Evolutionary conservation across 2,113 vertebrate species (phyloP).

Genomic region (Prunella fulvescens): DNA sequence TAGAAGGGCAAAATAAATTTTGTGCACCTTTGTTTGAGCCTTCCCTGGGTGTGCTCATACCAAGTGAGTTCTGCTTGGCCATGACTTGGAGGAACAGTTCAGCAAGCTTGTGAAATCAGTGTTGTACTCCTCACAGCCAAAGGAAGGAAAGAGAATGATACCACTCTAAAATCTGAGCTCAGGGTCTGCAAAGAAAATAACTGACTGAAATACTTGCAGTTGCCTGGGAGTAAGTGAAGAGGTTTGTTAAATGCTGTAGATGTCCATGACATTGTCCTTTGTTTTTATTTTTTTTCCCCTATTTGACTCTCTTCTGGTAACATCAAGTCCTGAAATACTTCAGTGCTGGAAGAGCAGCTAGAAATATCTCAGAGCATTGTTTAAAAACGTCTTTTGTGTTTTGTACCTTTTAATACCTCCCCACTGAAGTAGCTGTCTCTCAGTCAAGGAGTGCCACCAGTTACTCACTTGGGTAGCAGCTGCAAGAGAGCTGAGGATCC

Average conservation of each 20-base stretch:
- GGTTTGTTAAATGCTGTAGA: not conserved
- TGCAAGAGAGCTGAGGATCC: not conserved
- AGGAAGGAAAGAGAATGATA: not conserved
- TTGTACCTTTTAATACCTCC: not conserved
- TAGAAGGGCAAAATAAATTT: not conserved
- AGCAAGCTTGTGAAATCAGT: not conserved
- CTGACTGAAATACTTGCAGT: not conserved
- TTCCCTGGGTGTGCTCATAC: not conserved
- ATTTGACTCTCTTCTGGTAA: not conserved
- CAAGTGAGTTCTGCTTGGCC: not conserved
- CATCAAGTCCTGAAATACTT: not conserved
- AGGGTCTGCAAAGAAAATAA: not conserved
- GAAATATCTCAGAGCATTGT: not conserved
- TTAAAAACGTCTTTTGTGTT: not conserved
- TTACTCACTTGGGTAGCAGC: not conserved
- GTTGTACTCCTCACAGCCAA: not conserved
- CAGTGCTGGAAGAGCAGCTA: not conserved
- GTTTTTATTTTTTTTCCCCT: too few species aligned
- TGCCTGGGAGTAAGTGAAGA: not conserved
- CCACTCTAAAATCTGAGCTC: not conserved
- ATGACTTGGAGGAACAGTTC: not conserved
- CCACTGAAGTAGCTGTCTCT: not conserved
- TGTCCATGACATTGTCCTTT: fast-evolving
- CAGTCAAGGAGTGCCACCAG: not conserved
- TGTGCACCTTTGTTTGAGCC: not conserved